Evolutionary conservation across 2,888 invertebrate genomes (phyloP), one percentile per base, ranked within the genome.

Genomic region (Xestia c-nigrum): DNA sequence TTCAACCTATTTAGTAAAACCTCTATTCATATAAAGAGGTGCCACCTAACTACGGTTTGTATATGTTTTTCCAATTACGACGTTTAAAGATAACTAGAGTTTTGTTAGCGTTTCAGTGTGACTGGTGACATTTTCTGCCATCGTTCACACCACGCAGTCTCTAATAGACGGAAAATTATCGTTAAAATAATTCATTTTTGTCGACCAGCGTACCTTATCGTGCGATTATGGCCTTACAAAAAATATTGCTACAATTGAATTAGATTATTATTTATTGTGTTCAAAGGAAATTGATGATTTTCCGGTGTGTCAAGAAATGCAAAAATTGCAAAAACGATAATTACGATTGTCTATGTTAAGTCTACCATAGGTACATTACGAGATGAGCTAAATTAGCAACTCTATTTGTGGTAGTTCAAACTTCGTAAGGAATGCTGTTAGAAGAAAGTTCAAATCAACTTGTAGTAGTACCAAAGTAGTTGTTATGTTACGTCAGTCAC

Each of bases 91-190:
- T 85, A 86, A 86, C 86, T 55, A 80, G 76, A 69, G 69, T 77
- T 80, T 76, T 72, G 81, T 86, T 83, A 88, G 80, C 78, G 43
- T n/a, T 6, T 2, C 50, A 24, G 19, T 78, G 87, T 68, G 47
- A 83, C 77, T 65, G 31, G 50, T 75, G 72, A 78, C 66, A 66
- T 80, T 76, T 79, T 71, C 64, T 59, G 73, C 46, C 71, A 66
- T 63, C 73, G 46, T 70, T 68, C 55, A 67, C 64, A 74, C 50
- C 64, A 31, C 31, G 21, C n/a, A 12, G 78, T 16, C 19, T 76
- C 67, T 79, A 78, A 81, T 75, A 65, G 69, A 67, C 38, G 82
- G 86, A 84, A 86, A 86, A 86, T 88, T 75, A 84, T 80, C 63
- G 47, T 43, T 24, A 38, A 77, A 72, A 78, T 76, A 70, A 82